phyloP scores from a whole-genome alignment of 2,888 invertebrate genomes.

The Auanema sp. region DNA sequence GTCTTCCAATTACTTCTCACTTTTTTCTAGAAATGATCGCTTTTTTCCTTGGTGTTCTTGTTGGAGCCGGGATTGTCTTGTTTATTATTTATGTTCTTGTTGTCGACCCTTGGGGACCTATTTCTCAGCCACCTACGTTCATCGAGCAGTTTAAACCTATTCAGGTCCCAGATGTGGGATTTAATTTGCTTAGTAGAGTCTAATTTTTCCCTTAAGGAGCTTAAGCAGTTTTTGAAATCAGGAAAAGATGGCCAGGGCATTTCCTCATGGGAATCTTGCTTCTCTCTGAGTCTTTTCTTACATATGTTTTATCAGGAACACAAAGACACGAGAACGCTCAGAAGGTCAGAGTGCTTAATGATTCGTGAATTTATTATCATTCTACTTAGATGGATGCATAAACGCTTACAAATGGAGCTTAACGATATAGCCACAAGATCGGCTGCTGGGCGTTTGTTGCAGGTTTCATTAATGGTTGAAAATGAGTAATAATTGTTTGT shows the following conservation, averaged over 20 bases:
- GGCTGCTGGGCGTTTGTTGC: conserved; percentile 53
- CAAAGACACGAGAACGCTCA: conserved; percentile 55
- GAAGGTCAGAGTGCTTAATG: conserved; percentile 41
- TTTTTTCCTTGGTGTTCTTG: conserved; percentile 43
- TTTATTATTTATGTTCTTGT: conserved; percentile 40
- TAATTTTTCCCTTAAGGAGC: conserved; percentile 40
- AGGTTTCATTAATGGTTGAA: conserved; percentile 19
- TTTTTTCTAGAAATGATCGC: conserved; percentile 11
- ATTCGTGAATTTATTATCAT: conserved; percentile 3
- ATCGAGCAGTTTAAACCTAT: conserved; percentile 54
- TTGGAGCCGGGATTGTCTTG: conserved; percentile 33
- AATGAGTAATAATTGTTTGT: neutral
- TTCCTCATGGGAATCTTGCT: conserved; percentile 49
- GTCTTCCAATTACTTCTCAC: no score
- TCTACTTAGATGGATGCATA: conserved; percentile 58
- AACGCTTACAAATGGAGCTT: conserved; percentile 61
- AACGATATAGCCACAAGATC: conserved; percentile 61
- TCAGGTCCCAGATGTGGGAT: conserved; percentile 46
- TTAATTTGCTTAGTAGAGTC: conserved; percentile 4
- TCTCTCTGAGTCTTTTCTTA: conserved; percentile 41
- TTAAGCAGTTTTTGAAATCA: conserved; percentile 51
- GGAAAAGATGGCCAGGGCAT: conserved; percentile 57
- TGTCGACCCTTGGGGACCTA: conserved; percentile 43
- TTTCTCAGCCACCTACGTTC: conserved; percentile 28
- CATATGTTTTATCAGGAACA: conserved; percentile 62